These are phyloP conservation scores for Esox masquinongy DNA, from an alignment of 2,797 vertebrate genomes.

Conservation along the genomic window DNA sequence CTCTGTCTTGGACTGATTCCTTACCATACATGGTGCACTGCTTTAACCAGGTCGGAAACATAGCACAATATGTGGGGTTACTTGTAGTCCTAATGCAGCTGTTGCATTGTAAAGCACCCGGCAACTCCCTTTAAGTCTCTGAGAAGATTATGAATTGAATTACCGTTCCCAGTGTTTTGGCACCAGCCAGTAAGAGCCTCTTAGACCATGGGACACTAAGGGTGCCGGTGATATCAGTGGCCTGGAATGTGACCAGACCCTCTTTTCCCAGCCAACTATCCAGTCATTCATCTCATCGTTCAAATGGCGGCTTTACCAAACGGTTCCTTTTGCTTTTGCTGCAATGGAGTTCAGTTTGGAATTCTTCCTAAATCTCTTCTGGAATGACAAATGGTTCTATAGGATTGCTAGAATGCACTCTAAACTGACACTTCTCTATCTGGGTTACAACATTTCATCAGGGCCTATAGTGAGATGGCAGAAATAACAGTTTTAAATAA, in stretches of 20 bases:
- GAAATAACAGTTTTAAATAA: too few relatives aligned
- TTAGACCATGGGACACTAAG: constrained; percentile 34
- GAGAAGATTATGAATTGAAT: constrained; percentile 43
- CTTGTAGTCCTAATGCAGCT: background rate
- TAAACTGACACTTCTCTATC: too few relatives aligned
- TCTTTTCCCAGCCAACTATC: constrained; percentile 44
- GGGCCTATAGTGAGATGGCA: too few relatives aligned
- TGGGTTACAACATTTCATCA: too few relatives aligned
- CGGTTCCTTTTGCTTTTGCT: background rate
- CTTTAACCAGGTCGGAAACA: background rate
- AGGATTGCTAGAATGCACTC: too few relatives aligned
- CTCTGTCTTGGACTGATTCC: background rate
- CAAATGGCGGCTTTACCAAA: constrained; percentile 42
- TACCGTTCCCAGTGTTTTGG: constrained; percentile 25
- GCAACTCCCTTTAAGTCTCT: constrained; percentile 15
- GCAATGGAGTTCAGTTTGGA: too few relatives aligned
- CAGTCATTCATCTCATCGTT: constrained; percentile 41
- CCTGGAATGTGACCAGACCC: constrained; percentile 52
- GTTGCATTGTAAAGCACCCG: background rate
- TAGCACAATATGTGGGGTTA: background rate
- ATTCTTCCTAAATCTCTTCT: too few relatives aligned
- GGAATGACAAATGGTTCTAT: too few relatives aligned
- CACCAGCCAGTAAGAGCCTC: constrained; percentile 30
- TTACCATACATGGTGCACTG: background rate
- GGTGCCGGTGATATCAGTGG: constrained; percentile 47